A percentile compares a stretch with the other conserved stretches of the same genome.
phyloP scores from a whole-genome alignment of 2,888 invertebrate genomes.

The Chaetogeoica ovagalla region DNA sequence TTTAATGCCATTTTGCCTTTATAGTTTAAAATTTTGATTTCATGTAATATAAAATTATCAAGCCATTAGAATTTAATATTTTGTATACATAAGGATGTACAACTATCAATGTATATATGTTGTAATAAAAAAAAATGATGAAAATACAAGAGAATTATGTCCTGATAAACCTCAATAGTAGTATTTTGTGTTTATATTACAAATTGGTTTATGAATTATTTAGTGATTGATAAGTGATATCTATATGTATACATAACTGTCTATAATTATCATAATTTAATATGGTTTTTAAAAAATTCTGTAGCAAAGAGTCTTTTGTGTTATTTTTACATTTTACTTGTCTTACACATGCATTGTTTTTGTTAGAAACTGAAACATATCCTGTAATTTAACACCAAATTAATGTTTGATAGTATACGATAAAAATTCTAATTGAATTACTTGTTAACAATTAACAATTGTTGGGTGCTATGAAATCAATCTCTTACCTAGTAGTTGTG shows the following conservation, averaged over 20 bases:
- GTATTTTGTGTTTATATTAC: background rate
- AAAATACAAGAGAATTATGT: too few relatives aligned
- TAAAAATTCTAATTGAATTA: constrained; percentile 53
- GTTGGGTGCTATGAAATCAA: constrained; percentile 53
- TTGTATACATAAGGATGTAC: too few relatives aligned
- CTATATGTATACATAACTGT: too few relatives aligned
- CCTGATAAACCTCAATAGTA: constrained; percentile 55
- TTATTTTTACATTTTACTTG: background rate
- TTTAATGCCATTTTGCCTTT: background rate
- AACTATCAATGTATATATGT: too few relatives aligned
- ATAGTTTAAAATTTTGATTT: background rate
- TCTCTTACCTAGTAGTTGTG: constrained; percentile 64
- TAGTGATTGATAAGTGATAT: background rate
- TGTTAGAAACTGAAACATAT: background rate
- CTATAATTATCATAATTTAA: too few relatives aligned
- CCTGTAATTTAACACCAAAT: constrained; percentile 53
- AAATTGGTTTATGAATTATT: background rate
- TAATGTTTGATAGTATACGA: constrained; percentile 56
- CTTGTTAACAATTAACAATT: constrained; percentile 55
- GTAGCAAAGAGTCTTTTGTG: background rate
- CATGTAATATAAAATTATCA: background rate
- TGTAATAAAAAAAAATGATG: too few relatives aligned
- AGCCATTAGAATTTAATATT: too few relatives aligned
- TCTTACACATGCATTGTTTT: background rate
- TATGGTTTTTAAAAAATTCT: background rate